A percentile compares a stretch with the other conserved stretches of the same genome.
These are phyloP conservation scores for Apteryx owenii DNA, from an alignment of 2,113 vertebrate genomes.

Conservation along the genomic window DNA sequence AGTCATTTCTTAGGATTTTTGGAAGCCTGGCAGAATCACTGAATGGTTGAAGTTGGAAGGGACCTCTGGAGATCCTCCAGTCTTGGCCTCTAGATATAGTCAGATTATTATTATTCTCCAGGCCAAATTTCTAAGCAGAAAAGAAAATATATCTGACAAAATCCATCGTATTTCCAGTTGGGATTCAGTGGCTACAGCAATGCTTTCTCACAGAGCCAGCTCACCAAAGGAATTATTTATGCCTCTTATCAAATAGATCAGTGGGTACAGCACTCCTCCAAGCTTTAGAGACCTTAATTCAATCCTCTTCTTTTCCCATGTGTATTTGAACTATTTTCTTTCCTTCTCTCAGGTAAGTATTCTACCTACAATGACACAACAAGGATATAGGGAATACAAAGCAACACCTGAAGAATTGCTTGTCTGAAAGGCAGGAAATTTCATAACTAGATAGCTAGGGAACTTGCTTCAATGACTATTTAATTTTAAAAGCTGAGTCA, in stretches of 20 bases:
- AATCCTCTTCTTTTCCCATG: neutral
- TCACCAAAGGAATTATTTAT: neutral
- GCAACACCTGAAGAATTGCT: neutral
- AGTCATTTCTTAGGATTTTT: neutral
- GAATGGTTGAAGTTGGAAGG: neutral
- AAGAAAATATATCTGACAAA: neutral
- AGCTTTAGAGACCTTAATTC: neutral
- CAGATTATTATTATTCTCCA: neutral
- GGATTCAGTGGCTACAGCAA: neutral
- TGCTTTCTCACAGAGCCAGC: neutral
- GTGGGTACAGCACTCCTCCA: neutral
- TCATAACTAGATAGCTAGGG: neutral
- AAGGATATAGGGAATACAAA: neutral
- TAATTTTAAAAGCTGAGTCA: neutral
- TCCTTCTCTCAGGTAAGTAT: neutral
- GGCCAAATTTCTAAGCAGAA: neutral
- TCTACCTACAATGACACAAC: neutral
- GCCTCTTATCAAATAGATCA: neutral
- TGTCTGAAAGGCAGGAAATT: neutral
- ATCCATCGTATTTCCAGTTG: neutral
- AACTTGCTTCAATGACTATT: neutral
- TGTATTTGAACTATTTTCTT: neutral
- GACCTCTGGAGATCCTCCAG: neutral
- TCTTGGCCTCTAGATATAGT: neutral
- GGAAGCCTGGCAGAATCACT: neutral